A percentile compares a stretch with the other conserved stretches of the same genome.
phyloP scores from a whole-genome alignment of 2,113 vertebrate genomes.

The Catharus fuscescens region DNA sequence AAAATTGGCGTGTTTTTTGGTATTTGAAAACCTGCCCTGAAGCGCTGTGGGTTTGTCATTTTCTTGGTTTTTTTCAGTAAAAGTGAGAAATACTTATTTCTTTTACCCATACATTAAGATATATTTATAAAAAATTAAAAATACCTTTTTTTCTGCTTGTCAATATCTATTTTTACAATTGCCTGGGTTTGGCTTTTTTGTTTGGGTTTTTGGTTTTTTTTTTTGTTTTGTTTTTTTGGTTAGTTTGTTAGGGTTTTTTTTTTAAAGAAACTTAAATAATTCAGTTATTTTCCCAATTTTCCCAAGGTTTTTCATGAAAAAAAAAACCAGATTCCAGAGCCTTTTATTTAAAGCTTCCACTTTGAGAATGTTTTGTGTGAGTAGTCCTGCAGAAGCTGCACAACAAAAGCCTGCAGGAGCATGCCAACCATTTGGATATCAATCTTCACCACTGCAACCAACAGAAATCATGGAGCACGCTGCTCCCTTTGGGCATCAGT shows the following conservation, averaged over 20 bases:
- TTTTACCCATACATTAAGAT: background rate
- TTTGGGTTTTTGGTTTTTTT: background rate
- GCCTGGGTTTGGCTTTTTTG: background rate
- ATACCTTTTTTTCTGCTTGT: background rate
- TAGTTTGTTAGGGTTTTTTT: background rate
- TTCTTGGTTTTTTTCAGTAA: background rate
- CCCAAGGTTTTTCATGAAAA: background rate
- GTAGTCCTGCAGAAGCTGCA: background rate
- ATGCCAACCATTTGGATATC: no score
- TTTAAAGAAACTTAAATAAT: background rate
- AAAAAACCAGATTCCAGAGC: background rate
- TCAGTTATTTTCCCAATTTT: background rate
- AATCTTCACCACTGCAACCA: background rate
- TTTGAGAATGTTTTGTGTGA: background rate
- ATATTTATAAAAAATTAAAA: background rate
- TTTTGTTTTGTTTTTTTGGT: background rate
- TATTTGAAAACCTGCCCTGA: background rate
- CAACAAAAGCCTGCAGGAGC: background rate
- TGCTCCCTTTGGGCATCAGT: background rate
- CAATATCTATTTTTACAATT: background rate
- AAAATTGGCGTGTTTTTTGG: background rate
- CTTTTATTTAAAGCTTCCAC: background rate
- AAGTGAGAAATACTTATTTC: background rate
- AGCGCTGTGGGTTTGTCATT: background rate
- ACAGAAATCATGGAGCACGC: accelerated